Base-by-base conservation (phyloP, 2,797 vertebrate species). In the Gymnoscopelus microlampas region DNA sequence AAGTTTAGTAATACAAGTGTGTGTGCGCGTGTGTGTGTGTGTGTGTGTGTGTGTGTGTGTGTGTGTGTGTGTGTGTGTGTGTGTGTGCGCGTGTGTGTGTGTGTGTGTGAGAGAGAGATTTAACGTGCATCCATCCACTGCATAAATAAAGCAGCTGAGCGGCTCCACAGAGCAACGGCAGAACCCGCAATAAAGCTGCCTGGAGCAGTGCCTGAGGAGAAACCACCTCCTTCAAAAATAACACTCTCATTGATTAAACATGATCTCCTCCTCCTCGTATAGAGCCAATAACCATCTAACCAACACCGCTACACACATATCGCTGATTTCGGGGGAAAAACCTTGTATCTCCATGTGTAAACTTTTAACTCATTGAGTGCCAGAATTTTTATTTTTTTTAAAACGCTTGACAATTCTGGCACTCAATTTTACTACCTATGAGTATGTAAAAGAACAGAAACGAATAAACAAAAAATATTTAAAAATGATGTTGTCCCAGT, bases 231-330 rank as follows among this genome's bases (percentile, higher is more conserved):
- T 84, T 79, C 80, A 65, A 83, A 86, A 19, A 87, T 85, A 91
- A 84, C 72, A 78, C 51, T 62, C 26, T 67, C 75, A 82, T 89
- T 90, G 85, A 89, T 89, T 91, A 86, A 84, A 88, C 77, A 88
- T 84, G 79, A 82, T 88, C 78, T 77, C 68, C 60, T 71, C 26
- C 26, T 29, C 26, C 26, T 29, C 3, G 26, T 2, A 29, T 29
- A 29, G 26, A 29, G 14, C 49, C 19, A n/a, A 61, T 10, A 19
- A 11, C 23, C 48, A 61, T 58, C 54, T 4, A 29, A 29, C 26
- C 26, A 29, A 29, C 26, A 2, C 26, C 26, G 3, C 26, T 29
- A 4, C 26, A 19, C 19, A 19, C 19, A 19, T 19, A 19, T 29
- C 2, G 26, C 3, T 29, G 26, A 29, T 29, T 1, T 29, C 26